Conservation (phyloP, 2,888 invertebrate genomes). For the Caradrina kadenii region DNA sequence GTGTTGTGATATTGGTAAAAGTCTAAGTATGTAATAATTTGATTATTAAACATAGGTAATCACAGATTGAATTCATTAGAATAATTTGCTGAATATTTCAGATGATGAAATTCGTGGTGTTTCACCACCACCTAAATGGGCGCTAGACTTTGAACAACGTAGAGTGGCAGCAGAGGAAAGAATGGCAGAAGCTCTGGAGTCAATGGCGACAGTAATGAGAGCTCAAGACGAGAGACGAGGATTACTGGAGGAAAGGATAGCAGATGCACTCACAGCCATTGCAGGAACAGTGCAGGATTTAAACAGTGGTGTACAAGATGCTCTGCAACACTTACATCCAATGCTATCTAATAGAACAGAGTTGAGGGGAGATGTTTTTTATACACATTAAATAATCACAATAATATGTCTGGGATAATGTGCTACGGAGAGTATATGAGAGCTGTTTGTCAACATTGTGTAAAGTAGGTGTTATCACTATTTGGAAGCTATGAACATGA, state of each 20-base stretch:
- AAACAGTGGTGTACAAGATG: conserved; percentile 79
- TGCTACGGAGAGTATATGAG: not conserved
- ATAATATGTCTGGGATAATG: not conserved
- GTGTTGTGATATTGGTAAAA: not conserved
- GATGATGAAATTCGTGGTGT: conserved; percentile 68
- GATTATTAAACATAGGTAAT: not conserved
- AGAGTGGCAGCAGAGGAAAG: conserved; percentile 83
- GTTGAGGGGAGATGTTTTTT: conserved; percentile 75
- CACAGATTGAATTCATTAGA: not conserved
- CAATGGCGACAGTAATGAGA: conserved; percentile 78
- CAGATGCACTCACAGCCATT: conserved; percentile 77
- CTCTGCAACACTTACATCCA: conserved; percentile 75
- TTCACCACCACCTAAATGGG: conserved; percentile 85
- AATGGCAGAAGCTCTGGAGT: conserved; percentile 80
- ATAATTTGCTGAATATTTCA: conserved; percentile 60
- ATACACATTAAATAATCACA: conserved; percentile 30
- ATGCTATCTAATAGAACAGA: conserved; percentile 70
- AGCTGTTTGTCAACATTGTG: not conserved
- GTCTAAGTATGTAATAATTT: not conserved
- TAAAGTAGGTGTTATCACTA: not conserved
- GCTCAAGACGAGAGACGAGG: conserved; percentile 78
- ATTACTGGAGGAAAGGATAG: conserved; percentile 77
- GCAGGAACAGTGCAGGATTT: conserved; percentile 82
- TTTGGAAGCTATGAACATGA: too few relatives aligned
- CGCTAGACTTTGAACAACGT: conserved; percentile 81